phyloP scores from a whole-genome alignment of 2,113 vertebrate species.

The Loxodonta africana region DNA sequence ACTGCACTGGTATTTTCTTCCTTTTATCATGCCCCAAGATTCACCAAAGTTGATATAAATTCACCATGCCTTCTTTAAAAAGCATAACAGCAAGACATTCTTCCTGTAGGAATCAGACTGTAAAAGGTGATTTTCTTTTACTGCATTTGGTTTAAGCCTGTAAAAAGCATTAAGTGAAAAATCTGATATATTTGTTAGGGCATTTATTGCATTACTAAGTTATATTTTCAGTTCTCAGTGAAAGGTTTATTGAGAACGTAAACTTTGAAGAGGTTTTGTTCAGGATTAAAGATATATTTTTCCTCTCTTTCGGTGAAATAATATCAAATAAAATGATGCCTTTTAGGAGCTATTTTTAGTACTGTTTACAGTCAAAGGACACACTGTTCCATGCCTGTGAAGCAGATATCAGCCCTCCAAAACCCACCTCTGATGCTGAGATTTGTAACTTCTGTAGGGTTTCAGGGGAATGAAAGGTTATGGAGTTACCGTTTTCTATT shows the following conservation, averaged over 20 bases:
- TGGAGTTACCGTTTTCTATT: slow-evolving; percentile 70
- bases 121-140: slow-evolving; percentile 91
- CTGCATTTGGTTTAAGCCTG: slow-evolving; percentile 90
- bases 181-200: slow-evolving; percentile 91
- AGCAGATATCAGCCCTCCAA: slow-evolving; percentile 45
- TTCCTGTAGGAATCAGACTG: slow-evolving; percentile 88
- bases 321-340: slow-evolving; percentile 83
- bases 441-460: slow-evolving; percentile 66
- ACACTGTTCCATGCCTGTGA: slow-evolving; percentile 49
- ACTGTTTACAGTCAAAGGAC: slow-evolving; percentile 78
- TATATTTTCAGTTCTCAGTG: slow-evolving; percentile 90
- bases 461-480: slow-evolving; percentile 69
- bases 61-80: slow-evolving; percentile 89
- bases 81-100: slow-evolving; percentile 87
- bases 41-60: slow-evolving; percentile 90
- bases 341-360: slow-evolving; percentile 86
- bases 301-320: slow-evolving; percentile 85
- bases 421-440: slow-evolving; percentile 66
- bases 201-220: slow-evolving; percentile 90
- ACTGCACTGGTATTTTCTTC: slow-evolving; percentile 83
- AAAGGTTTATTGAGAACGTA: slow-evolving; percentile 89
- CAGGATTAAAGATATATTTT: slow-evolving; percentile 86
- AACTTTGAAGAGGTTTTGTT: slow-evolving; percentile 88
- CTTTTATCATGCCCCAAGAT: slow-evolving; percentile 91
- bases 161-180: slow-evolving; percentile 93